Evolutionary conservation across 2,797 vertebrate genomes (phyloP), one percentile per base, ranked within the genome.

Genomic region (Acropternis orthonyx): DNA sequence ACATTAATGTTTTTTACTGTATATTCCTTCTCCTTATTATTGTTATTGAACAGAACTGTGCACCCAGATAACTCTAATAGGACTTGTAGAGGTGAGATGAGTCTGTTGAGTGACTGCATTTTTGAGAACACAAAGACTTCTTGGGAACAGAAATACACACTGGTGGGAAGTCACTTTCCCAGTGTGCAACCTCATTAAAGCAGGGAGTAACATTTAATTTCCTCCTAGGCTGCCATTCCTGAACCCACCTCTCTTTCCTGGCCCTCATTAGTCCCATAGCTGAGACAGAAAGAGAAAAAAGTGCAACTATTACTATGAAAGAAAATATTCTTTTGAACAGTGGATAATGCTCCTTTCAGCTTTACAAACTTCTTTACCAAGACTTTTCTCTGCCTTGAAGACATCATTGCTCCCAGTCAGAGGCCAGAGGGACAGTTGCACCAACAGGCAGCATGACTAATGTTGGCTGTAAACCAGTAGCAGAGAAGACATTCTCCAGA

Each of bases 1-100:
- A 27, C 0, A 0, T 9, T 36, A 12, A 37, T n/a, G 5, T 4
- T 66, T 63, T 66, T 66, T 62, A 28, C 46, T 23, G 0, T 36
- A 22, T 19, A 10, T 65, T 67, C 32, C 21, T 48, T 68, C 44
- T 61, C 19, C 12, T 88, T 44, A 37, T n/a, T 19, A 10, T 62
- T 0, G 0, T 13, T 77, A 39, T 10, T 51, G 34, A 19, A 34
- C 43, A 43, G 58, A 84, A 56, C 27, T 24, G 12, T 62, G 43
- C 8, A 52, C 28, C 11, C 44, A 68, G 6, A 20, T 21, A 54
- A 58, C 7, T 58, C 54, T 54, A 58, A 30, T 0, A 58, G 32
- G 19, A 67, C 28, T 44, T 72, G 48, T 13, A 49, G 43, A 49
- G 20, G 5, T 82, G 24, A 61, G 15, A 30, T 36, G 27, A 58